These are phyloP conservation scores for Sisor rabdophorus DNA, from an alignment of 2,113 vertebrate genomes.

Conservation along the genomic window DNA sequence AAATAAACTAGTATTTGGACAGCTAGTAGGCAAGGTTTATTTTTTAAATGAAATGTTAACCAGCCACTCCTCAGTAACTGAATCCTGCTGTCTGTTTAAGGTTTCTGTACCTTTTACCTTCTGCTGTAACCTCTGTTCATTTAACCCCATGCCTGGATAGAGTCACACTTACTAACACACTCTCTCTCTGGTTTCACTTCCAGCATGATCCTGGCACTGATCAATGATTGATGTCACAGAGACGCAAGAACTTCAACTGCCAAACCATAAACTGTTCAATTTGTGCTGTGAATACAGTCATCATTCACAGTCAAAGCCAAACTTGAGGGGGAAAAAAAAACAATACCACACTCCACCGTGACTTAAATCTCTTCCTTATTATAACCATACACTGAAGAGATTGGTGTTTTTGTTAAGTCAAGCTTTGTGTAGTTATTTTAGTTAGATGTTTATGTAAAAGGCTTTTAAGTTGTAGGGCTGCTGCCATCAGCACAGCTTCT, in stretches of 20 bases:
- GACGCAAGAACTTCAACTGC: slow-evolving; percentile 37
- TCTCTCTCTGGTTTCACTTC: slow-evolving; percentile 47
- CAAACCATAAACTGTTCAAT: slow-evolving; percentile 47
- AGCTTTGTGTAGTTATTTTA: slow-evolving; percentile 8
- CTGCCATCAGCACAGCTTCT: slow-evolving; percentile 38
- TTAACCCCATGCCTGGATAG: slow-evolving; percentile 11
- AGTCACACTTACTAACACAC: slow-evolving; percentile 20
- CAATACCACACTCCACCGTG: slow-evolving; percentile 22
- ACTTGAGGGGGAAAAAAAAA: not conserved
- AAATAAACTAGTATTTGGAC: not conserved
- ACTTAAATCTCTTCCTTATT: not conserved
- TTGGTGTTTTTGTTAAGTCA: not conserved
- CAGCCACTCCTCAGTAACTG: not conserved
- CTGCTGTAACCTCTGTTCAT: slow-evolving; percentile 27
- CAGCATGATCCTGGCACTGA: slow-evolving; percentile 98
- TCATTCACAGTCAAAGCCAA: slow-evolving; percentile 27
- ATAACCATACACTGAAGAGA: slow-evolving; percentile 16
- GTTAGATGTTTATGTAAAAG: slow-evolving; percentile 6
- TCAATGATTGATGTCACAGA: slow-evolving; percentile 83
- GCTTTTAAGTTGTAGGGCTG: not conserved
- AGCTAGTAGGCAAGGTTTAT: not conserved
- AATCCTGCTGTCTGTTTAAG: slow-evolving; percentile 28
- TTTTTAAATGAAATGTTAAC: slow-evolving; percentile 34
- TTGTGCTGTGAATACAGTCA: slow-evolving; percentile 13
- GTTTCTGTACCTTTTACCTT: slow-evolving; percentile 22